These are phyloP conservation scores for Bubo blakistoni DNA, from an alignment of 2,113 vertebrate genomes.

Conservation along the genomic window DNA sequence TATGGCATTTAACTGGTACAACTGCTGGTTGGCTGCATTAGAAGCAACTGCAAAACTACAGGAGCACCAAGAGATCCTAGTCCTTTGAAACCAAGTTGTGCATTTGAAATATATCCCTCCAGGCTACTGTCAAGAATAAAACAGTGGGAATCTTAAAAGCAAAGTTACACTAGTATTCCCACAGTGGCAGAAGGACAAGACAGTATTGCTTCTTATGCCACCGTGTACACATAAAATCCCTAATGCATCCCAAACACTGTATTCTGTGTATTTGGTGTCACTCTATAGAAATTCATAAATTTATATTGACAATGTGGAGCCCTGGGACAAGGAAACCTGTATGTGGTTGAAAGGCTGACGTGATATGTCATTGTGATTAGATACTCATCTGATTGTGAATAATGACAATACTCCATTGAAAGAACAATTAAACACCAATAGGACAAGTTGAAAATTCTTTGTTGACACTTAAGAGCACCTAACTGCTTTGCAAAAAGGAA, in stretches of 20 bases:
- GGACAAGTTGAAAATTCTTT: background rate
- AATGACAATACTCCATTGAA: background rate
- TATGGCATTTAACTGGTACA: background rate
- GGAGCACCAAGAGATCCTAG: background rate
- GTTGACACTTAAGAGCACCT: background rate
- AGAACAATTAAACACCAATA: background rate
- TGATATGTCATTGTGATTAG: background rate
- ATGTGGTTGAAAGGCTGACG: background rate
- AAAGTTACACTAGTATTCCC: background rate
- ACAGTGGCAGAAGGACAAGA: background rate
- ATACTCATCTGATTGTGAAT: background rate
- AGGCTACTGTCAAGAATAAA: background rate
- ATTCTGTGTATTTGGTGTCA: background rate
- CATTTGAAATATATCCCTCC: background rate
- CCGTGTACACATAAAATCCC: background rate
- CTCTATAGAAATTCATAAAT: background rate
- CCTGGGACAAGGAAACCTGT: background rate
- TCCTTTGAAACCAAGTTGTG: background rate
- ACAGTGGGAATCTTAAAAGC: background rate
- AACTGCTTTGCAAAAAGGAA: background rate
- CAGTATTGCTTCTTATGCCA: background rate
- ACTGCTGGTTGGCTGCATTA: background rate
- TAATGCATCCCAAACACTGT: background rate
- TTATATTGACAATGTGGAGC: background rate
- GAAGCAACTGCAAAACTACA: background rate